Conservation (phyloP, 2,888 invertebrate genomes). For the Neria commutata region DNA sequence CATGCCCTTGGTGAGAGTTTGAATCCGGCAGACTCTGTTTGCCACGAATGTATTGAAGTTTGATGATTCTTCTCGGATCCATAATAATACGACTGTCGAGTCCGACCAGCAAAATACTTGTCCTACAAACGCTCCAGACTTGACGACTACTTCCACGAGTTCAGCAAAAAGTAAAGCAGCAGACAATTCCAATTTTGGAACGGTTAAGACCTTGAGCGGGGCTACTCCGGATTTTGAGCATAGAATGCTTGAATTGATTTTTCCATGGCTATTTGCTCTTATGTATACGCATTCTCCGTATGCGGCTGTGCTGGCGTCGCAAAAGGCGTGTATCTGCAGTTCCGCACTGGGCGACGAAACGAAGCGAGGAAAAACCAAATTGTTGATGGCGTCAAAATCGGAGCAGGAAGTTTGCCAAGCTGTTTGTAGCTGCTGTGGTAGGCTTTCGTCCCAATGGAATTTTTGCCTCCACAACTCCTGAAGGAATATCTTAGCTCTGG, state of each 20-base stretch:
- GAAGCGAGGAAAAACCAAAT: neutral
- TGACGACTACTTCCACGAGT: neutral
- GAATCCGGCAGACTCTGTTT: neutral
- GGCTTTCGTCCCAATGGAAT: neutral
- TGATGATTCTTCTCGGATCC: neutral
- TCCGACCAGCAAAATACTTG: neutral
- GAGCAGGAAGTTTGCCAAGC: neutral
- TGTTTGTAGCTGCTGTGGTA: neutral
- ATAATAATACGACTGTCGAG: neutral
- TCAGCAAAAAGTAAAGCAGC: neutral
- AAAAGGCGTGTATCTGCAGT: constrained; percentile 1
- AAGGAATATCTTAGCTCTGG: neutral
- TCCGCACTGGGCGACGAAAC: neutral
- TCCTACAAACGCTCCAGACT: neutral
- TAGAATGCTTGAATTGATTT: neutral
- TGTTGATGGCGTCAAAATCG: neutral
- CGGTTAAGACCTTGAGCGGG: neutral
- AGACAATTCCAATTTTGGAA: neutral
- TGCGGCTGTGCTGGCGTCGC: neutral
- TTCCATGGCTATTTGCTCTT: neutral
- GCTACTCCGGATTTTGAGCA: neutral
- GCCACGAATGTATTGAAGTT: neutral
- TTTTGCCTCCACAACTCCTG: neutral
- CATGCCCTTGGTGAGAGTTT: neutral
- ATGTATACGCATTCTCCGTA: constrained; percentile 1